A percentile compares a stretch with the other conserved stretches of the same genome.
Conservation (phyloP, 2,113 vertebrate genomes). For the Mastomys natalensis region DNA sequence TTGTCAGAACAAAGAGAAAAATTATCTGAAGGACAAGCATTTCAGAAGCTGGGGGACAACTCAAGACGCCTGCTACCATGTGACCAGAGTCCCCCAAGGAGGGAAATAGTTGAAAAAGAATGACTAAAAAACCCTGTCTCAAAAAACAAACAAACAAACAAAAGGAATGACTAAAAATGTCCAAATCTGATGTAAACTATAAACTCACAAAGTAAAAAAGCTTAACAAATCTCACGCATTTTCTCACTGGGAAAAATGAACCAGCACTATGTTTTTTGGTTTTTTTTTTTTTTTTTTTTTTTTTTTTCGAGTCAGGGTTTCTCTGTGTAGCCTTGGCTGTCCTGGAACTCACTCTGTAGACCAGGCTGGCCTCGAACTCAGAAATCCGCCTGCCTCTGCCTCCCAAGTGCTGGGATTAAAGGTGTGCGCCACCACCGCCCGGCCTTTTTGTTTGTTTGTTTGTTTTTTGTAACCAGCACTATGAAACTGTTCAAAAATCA, state of each 20-base stretch:
- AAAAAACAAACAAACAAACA: too few relatives aligned
- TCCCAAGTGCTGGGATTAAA: too few relatives aligned
- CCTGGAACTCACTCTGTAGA: too few relatives aligned
- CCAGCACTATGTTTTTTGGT: too few relatives aligned
- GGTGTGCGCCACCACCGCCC: too few relatives aligned
- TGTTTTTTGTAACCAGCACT: too few relatives aligned
- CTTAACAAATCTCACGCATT: constrained; percentile 30
- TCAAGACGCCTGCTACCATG: not conserved
- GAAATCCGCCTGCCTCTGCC: too few relatives aligned
- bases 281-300: too few relatives aligned
- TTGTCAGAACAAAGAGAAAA: not conserved
- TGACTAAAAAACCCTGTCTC: not conserved
- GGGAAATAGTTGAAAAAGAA: not conserved
- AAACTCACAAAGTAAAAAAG: constrained; percentile 27
- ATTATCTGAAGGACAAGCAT: not conserved
- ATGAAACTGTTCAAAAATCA: constrained; percentile 55
- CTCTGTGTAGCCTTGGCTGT: too few relatives aligned
- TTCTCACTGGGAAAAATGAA: not conserved
- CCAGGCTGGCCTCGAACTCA: too few relatives aligned
- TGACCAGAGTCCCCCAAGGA: not conserved
- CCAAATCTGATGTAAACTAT: constrained; percentile 30
- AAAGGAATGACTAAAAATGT: not conserved
- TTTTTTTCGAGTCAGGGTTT: too few relatives aligned
- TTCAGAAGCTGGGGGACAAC: not conserved
- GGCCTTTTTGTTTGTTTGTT: too few relatives aligned